phyloP scores from a whole-genome alignment of 2,797 vertebrate genomes.

The Amblyopsis hoosieri region DNA sequence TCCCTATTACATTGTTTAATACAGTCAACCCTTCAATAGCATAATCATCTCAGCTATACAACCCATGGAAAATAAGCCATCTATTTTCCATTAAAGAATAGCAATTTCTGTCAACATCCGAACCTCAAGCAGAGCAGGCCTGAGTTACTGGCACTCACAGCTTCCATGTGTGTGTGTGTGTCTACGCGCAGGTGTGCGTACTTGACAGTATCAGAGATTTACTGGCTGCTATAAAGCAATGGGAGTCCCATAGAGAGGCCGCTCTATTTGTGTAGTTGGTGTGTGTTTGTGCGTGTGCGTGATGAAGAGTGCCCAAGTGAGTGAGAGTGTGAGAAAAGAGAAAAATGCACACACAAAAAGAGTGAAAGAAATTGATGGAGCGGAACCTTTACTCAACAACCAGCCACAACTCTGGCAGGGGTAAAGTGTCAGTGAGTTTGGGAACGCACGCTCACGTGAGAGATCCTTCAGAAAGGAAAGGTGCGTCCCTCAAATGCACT shows the following conservation, averaged over 20 bases:
- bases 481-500: too few relatives aligned
- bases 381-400: conserved; percentile 32
- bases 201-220: conserved; percentile 11
- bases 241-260: not conserved
- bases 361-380: conserved; percentile 39
- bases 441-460: too few relatives aligned
- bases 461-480: too few relatives aligned
- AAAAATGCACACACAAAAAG: conserved; percentile 9
- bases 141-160: too few relatives aligned
- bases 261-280: not conserved
- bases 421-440: conserved; percentile 23
- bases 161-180: too few relatives aligned
- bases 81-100: conserved; percentile 38
- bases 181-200: not conserved
- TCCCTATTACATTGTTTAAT: too few relatives aligned
- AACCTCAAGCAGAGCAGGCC: conserved; percentile 12
- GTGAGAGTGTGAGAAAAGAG: conserved; percentile 30
- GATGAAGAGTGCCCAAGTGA: conserved; percentile 7
- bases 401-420: conserved; percentile 36
- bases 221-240: not conserved
- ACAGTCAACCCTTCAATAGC: too few relatives aligned
- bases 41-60: too few relatives aligned
- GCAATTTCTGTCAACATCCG: conserved; percentile 19
- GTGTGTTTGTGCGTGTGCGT: conserved; percentile 4
- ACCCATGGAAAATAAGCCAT: not conserved